Percentiles rank a stretch among this genome's conserved stretches.
These are phyloP conservation scores for Pseudorhiza aurosa DNA, from an alignment of 30 jellyfish, hydroid and myxozoan species.

Conservation along the genomic window DNA sequence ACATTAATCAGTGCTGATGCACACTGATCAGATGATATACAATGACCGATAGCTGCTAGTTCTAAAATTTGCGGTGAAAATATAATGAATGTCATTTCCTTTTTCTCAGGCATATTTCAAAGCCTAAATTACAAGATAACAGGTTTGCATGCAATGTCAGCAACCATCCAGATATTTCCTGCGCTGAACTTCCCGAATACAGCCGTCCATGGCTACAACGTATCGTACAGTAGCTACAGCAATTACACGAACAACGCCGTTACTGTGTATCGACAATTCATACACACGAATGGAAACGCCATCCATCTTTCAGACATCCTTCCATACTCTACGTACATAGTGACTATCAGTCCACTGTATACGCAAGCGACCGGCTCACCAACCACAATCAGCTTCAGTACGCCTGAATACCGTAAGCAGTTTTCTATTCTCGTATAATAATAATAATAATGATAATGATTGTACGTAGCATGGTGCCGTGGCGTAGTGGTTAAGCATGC, in stretches of 20 bases:
- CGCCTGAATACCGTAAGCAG: constrained; percentile 24
- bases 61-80: too few species aligned
- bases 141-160: background rate
- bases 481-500: too few species aligned
- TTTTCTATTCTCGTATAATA: background rate
- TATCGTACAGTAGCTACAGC: background rate
- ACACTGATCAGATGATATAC: too few species aligned
- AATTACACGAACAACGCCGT: background rate
- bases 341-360: background rate
- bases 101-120: too few species aligned
- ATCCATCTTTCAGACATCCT: background rate
- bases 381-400: background rate
- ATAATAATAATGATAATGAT: too few species aligned
- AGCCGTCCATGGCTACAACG: constrained; percentile 9
- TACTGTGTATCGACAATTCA: background rate
- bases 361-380: constrained; percentile 19
- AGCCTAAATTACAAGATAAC: too few species aligned
- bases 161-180: background rate
- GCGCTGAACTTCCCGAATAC: background rate
- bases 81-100: too few species aligned
- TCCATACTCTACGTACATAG: constrained; percentile 11
- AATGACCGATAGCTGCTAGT: too few species aligned
- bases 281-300: background rate
- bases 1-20: too few species aligned
- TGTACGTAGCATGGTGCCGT: too few species aligned